phyloP scores from a whole-genome alignment of 2,113 vertebrate genomes.

The Dendrocopos noguchii region DNA sequence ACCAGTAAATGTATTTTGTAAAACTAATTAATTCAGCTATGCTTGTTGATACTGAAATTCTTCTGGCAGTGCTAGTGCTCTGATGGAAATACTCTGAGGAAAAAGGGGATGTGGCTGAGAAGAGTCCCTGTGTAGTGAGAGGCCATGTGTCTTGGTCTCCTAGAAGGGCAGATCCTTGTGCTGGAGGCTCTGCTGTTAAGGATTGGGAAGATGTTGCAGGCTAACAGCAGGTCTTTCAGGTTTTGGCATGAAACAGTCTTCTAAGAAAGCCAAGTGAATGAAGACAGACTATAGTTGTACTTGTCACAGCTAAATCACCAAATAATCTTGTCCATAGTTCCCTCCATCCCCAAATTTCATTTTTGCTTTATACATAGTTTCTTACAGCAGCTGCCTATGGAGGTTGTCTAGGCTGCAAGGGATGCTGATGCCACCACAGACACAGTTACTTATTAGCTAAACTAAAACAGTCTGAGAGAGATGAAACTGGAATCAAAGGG shows the following conservation, averaged over 20 bases:
- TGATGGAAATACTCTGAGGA: background rate
- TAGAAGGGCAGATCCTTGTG: fast-evolving
- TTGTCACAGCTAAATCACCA: background rate
- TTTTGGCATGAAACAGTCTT: background rate
- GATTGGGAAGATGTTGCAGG: background rate
- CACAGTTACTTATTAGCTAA: background rate
- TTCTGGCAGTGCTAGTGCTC: background rate
- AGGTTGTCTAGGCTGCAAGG: background rate
- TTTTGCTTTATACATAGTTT: background rate
- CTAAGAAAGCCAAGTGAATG: background rate
- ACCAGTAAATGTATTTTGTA: background rate
- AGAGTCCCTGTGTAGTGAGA: fast-evolving
- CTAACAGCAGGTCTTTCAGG: background rate
- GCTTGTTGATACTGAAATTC: background rate
- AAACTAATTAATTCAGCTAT: constrained; percentile 9
- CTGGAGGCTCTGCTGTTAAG: background rate
- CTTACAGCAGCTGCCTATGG: background rate
- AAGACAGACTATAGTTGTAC: background rate
- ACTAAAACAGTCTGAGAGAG: background rate
- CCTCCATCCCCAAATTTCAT: background rate
- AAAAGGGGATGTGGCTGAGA: background rate
- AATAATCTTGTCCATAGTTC: fast-evolving
- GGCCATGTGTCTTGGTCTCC: background rate
- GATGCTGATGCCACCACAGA: background rate
- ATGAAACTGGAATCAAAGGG: background rate